Evolutionary conservation across 30 jellyfish, hydroid and myxozoan genomes (phyloP).

Genomic region (Rhopilema esculentum): DNA sequence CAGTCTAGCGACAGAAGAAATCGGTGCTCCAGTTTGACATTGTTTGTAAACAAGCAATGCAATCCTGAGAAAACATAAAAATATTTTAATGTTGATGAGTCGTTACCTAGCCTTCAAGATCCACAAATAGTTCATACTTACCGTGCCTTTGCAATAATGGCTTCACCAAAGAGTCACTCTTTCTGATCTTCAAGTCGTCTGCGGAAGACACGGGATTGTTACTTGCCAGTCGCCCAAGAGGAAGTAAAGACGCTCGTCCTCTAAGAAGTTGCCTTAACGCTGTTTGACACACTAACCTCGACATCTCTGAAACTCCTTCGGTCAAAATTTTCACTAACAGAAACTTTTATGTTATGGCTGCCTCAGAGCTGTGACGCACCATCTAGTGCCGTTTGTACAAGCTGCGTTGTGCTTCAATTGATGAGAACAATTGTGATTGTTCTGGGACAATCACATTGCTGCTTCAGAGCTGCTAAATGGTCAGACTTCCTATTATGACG

Average conservation of each 20-base stretch:
- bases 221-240: constrained; percentile 8
- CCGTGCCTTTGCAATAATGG: constrained; percentile 72
- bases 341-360: too few relatives aligned
- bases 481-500: not conserved
- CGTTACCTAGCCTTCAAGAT: too few relatives aligned
- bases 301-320: constrained; percentile 29
- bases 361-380: not conserved
- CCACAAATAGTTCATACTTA: too few relatives aligned
- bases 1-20: too few relatives aligned
- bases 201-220: constrained; percentile 11
- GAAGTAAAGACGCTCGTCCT: constrained; percentile 8
- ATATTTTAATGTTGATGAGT: not conserved
- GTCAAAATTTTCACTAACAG: not conserved
- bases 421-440: not conserved
- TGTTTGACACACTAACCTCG: constrained; percentile 32
- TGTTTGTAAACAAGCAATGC: too few relatives aligned
- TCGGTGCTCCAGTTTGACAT: too few relatives aligned
- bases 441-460: not conserved
- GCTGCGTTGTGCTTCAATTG: not conserved
- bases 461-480: not conserved
- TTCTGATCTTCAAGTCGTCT: constrained; percentile 27
- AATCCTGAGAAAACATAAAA: not conserved
- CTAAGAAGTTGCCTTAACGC: constrained; percentile 31
- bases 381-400: not conserved
- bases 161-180: constrained; percentile 48